Conservation (phyloP, 2,113 vertebrate species). For the Tiliqua scincoides region DNA sequence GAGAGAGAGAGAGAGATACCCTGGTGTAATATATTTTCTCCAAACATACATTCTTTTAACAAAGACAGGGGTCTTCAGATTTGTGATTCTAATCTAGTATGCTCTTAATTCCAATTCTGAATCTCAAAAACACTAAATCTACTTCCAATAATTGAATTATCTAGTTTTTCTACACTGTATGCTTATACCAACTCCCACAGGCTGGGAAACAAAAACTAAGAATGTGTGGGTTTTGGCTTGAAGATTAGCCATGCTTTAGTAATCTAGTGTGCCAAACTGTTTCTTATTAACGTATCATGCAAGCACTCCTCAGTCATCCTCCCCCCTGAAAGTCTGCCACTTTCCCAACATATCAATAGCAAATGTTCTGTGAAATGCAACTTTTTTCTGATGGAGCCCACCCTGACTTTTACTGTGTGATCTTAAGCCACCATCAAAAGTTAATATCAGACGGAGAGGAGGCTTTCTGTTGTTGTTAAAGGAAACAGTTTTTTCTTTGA, state of each 20-base stretch:
- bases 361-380: constrained; percentile 76
- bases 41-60: constrained; percentile 59
- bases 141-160: constrained; percentile 74
- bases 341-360: constrained; percentile 78
- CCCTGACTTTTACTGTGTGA: constrained; percentile 72
- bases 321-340: constrained; percentile 72
- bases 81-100: constrained; percentile 61
- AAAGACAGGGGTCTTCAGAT: constrained; percentile 66
- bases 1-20: too few species aligned
- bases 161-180: constrained; percentile 58
- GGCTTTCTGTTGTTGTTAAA: constrained; percentile 15
- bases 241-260: constrained; percentile 76
- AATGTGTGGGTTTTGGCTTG: constrained; percentile 78
- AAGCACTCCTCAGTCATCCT: constrained; percentile 66
- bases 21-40: not conserved
- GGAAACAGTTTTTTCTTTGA: constrained; percentile 15
- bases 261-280: constrained; percentile 78
- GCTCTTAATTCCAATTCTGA: constrained; percentile 64
- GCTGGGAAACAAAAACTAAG: constrained; percentile 72
- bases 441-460: constrained; percentile 60
- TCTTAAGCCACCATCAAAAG: constrained; percentile 61
- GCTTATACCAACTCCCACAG: constrained; percentile 56
- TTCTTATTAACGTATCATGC: constrained; percentile 83
- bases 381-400: constrained; percentile 73
- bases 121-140: constrained; percentile 67